phyloP scores from a whole-genome alignment of 2,797 vertebrate species.

The Poeciliopsis turneri region DNA sequence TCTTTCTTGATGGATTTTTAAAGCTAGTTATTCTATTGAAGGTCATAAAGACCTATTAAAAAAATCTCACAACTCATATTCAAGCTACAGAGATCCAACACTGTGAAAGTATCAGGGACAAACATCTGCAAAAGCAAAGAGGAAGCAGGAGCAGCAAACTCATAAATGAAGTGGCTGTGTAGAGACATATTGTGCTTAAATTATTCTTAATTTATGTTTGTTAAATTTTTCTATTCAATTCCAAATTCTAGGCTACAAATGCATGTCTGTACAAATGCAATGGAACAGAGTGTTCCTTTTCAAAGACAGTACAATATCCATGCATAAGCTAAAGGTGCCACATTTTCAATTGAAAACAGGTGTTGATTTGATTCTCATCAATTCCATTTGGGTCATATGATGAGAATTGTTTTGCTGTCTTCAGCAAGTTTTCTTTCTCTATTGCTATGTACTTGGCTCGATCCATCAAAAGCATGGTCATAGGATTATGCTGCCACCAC shows the following conservation, averaged over 20 bases:
- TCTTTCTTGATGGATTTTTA: not conserved
- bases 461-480: not conserved
- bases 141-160: not conserved
- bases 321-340: not conserved
- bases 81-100: not conserved
- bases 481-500: not conserved
- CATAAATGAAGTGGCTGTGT: not conserved
- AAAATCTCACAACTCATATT: not conserved
- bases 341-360: not conserved
- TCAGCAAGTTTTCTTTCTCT: not conserved
- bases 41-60: not conserved
- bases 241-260: not conserved
- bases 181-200: not conserved
- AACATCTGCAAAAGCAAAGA: not conserved
- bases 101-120: not conserved
- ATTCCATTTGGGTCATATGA: not conserved
- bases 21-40: not conserved
- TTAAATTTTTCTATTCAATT: not conserved
- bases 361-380: not conserved
- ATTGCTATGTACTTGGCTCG: not conserved
- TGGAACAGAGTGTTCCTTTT: not conserved
- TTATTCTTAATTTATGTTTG: not conserved
- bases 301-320: not conserved
- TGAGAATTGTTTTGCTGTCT: not conserved
- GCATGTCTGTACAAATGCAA: not conserved